Conservation (phyloP, 2,797 vertebrate species). For the Ptychadena robeensis region DNA sequence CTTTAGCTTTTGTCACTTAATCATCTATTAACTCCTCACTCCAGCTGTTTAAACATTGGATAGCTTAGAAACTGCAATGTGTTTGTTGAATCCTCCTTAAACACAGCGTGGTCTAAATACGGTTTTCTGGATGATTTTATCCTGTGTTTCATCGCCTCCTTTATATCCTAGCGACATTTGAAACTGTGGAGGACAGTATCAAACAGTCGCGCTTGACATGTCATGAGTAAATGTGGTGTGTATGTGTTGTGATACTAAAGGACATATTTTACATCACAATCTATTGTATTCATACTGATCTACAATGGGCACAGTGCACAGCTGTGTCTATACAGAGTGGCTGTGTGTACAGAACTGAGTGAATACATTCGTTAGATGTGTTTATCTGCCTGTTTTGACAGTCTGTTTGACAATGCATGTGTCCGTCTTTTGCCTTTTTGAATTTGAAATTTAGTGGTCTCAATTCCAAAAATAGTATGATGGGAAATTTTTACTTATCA, state of each 20-base stretch:
- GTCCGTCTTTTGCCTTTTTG: slow-evolving; percentile 3
- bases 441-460: too few relatives aligned
- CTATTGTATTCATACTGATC: not conserved
- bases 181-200: slow-evolving; percentile 27
- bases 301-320: not conserved
- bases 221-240: slow-evolving; percentile 1
- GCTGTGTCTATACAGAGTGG: slow-evolving; percentile 20
- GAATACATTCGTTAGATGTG: not conserved
- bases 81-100: slow-evolving; percentile 48
- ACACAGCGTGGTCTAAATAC: slow-evolving; percentile 28
- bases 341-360: slow-evolving; percentile 16
- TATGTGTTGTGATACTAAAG: slow-evolving; percentile 3
- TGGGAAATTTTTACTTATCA: too few relatives aligned
- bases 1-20: slow-evolving; percentile 39
- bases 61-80: slow-evolving; percentile 40
- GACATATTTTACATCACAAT: not conserved
- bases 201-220: not conserved
- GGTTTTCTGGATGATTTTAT: not conserved
- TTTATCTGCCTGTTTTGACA: not conserved
- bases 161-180: slow-evolving; percentile 26
- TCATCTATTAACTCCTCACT: slow-evolving; percentile 45
- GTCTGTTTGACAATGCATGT: not conserved
- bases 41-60: slow-evolving; percentile 59
- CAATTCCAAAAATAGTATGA: too few relatives aligned
- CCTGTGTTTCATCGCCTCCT: slow-evolving; percentile 39